phyloP scores from a whole-genome alignment of 2,888 invertebrate genomes.

The Sphinx pinastri region DNA sequence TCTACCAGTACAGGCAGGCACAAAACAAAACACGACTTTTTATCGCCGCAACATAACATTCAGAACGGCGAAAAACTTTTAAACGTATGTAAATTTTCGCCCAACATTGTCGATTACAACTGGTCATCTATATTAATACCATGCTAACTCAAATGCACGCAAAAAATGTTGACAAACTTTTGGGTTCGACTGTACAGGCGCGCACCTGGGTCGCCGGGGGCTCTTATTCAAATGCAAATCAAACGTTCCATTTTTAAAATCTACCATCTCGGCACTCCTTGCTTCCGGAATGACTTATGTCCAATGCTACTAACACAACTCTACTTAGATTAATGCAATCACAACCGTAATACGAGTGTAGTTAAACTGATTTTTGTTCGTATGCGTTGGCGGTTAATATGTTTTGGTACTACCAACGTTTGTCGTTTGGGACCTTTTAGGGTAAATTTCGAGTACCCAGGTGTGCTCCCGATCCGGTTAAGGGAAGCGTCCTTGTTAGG shows the following conservation, averaged over 20 bases:
- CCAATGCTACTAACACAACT: conserved; percentile 64
- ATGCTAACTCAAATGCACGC: conserved; percentile 44
- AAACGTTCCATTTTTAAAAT: conserved; percentile 85
- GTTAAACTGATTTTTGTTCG: conserved; percentile 43
- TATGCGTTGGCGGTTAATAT: conserved; percentile 44
- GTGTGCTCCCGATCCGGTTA: conserved; percentile 84
- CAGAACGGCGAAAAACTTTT: conserved; percentile 26
- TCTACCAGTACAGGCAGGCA: conserved; percentile 61
- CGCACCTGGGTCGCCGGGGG: conserved; percentile 83
- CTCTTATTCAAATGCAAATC: conserved; percentile 85
- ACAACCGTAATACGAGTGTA: conserved; percentile 36
- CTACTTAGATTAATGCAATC: conserved; percentile 43
- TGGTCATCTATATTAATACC: conserved; percentile 71
- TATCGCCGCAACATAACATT: conserved; percentile 7
- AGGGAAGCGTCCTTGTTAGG: conserved; percentile 83
- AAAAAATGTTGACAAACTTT: conserved; percentile 64
- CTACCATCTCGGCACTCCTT: conserved; percentile 81
- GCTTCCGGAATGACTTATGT: conserved; percentile 82
- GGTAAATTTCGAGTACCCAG: conserved; percentile 82
- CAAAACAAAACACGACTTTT: conserved; percentile 37
- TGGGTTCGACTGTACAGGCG: conserved; percentile 68
- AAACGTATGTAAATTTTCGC: conserved; percentile 60
- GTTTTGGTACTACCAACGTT: conserved; percentile 39
- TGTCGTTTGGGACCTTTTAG: conserved; percentile 83
- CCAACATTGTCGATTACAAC: conserved; percentile 62